Percentiles rank a stretch among this genome's conserved stretches.
phyloP scores from a whole-genome alignment of 2,113 vertebrate species.

The Anolis sagrei region DNA sequence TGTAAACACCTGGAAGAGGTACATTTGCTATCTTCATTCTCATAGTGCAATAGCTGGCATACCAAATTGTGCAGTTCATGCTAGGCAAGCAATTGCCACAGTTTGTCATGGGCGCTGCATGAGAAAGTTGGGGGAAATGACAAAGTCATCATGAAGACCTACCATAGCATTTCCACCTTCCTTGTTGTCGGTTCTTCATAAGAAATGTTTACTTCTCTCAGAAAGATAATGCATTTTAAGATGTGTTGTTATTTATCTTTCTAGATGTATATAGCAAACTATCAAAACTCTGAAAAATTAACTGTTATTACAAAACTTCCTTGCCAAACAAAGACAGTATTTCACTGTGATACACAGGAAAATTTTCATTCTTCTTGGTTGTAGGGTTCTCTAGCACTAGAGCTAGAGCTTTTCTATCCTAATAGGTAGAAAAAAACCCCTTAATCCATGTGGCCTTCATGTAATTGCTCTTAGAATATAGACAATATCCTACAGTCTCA shows the following conservation, averaged over 20 bases:
- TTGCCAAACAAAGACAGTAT: not conserved
- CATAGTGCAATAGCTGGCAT: not conserved
- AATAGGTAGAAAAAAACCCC: slow-evolving; percentile 14
- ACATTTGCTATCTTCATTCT: not conserved
- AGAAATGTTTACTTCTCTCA: slow-evolving; percentile 42
- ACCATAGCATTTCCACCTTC: not conserved
- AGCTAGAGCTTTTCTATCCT: slow-evolving; percentile 37
- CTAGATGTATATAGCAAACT: slow-evolving; percentile 50
- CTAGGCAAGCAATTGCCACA: not conserved
- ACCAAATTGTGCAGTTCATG: not conserved
- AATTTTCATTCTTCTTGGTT: slow-evolving; percentile 34
- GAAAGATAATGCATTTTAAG: slow-evolving; percentile 33
- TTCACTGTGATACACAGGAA: not conserved
- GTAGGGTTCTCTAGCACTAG: slow-evolving; percentile 10
- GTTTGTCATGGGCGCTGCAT: not conserved
- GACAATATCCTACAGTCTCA: not conserved
- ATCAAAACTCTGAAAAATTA: slow-evolving; percentile 51
- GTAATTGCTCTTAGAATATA: not conserved
- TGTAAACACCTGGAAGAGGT: not conserved
- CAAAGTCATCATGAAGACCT: not conserved
- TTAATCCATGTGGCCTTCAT: slow-evolving; percentile 16
- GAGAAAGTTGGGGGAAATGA: no score
- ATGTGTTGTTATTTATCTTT: slow-evolving; percentile 64
- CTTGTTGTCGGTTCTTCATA: slow-evolving; percentile 30
- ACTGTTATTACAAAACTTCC: slow-evolving; percentile 1